Conservation (phyloP, 2,888 invertebrate species). For the Chalcis sispes region DNA sequence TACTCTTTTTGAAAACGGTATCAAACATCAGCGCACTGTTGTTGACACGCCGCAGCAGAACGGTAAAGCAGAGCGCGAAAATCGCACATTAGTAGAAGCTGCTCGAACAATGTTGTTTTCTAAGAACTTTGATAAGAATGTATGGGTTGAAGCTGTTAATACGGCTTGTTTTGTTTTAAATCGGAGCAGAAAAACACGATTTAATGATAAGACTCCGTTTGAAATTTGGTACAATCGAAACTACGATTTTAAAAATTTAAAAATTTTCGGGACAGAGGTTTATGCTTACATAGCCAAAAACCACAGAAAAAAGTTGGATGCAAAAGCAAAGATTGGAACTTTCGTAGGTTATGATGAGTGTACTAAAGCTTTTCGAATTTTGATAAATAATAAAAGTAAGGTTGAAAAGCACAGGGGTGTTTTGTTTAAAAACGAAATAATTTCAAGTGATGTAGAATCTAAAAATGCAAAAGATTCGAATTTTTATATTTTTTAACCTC, state of each 20-base stretch:
- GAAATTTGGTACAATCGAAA: conserved; percentile 16
- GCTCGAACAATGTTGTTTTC: conserved; percentile 20
- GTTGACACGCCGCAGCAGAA: conserved; percentile 30
- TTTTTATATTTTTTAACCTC: not conserved
- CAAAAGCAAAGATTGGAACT: conserved; percentile 18
- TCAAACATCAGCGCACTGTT: conserved; percentile 31
- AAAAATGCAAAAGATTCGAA: not conserved
- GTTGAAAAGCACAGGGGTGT: conserved; percentile 21
- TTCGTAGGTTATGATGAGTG: conserved; percentile 22
- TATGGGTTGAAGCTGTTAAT: conserved; percentile 12
- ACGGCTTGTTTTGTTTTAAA: conserved; percentile 25
- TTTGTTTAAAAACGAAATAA: conserved; percentile 14
- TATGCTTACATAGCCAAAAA: conserved; percentile 8
- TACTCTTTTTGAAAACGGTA: conserved; percentile 28
- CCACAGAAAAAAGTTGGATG: conserved; percentile 26
- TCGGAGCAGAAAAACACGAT: conserved; percentile 15
- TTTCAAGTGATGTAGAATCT: not conserved
- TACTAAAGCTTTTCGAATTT: not conserved
- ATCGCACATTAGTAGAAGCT: conserved; percentile 32
- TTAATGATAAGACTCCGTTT: no score
- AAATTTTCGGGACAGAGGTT: conserved; percentile 25
- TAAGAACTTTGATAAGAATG: not conserved
- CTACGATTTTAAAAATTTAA: conserved; percentile 16
- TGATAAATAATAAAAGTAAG: conserved; percentile 8
- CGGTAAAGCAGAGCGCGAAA: conserved; percentile 33